Base-by-base conservation (phyloP, 2,113 vertebrate genomes). In the Heterotilapia buettikoferi region DNA sequence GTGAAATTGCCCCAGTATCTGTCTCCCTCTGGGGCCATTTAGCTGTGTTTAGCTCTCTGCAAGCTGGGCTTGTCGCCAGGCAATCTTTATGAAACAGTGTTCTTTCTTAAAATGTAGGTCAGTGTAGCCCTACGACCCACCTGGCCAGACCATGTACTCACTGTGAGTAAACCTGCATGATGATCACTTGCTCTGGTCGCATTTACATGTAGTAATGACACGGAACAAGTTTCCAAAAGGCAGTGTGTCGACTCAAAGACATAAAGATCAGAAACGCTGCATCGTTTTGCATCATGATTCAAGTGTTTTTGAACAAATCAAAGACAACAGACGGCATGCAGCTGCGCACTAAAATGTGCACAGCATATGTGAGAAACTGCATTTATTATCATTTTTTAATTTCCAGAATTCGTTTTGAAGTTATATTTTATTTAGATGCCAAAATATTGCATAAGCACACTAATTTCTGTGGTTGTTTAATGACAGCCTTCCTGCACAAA, bases 11-110 rank as follows among this genome's bases (percentile, higher is more conserved):
- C 89, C 90, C 85, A 92, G 87, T 88, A 89, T 90, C 80, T 38
- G 71, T 88, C 84, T 92, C 88, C 92, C 92, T 91, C 80, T 89
- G 84, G 90, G 92, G 84, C 89, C 84, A 56, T 93, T 93, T 92
- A 91, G 90, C 88, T 86, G 85, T 82, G 80, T 92, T 93, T 93
- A 91, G 92, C 90, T 93, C 59, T 84, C 73, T 84, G 80, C n/a
- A 80, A 59, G 80, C 85, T 63, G 78, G 90, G 90, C 83, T 86
- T 90, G 83, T 92, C 80, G 82, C 94, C 93, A 93, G 88, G 89
- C 63, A 94, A 93, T 91, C 86, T 92, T 92, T 86, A 40, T 52
- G 45, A 78, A 52, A 78, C 59, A 73, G 38, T 88, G 84, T 88
- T 89, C 52, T 78, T 76, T 83, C 71, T 86, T 80, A 57, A 89